Percentiles rank a stretch among this genome's conserved stretches.
Evolutionary conservation across 2,113 vertebrate genomes (phyloP).

Genomic region (Siniperca chuatsi): DNA sequence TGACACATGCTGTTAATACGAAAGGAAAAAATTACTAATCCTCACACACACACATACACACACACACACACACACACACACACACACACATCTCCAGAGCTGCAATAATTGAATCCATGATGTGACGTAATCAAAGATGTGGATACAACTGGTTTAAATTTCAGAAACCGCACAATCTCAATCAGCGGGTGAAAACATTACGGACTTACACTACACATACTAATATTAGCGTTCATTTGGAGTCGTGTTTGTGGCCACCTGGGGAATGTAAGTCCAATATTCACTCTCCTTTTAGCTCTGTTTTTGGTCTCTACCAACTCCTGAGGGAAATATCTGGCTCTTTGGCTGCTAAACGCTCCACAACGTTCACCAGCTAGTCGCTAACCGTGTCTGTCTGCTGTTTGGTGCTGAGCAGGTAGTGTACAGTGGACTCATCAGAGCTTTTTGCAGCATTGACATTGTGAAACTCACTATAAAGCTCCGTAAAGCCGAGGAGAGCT

Average conservation of each 20-base stretch:
- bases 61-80: conserved; percentile 4
- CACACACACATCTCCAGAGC: conserved; percentile 13
- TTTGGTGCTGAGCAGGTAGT: not conserved
- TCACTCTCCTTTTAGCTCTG: not conserved
- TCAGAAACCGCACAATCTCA: not conserved
- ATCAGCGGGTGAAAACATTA: not conserved
- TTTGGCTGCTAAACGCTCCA: not conserved
- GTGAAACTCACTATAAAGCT: not conserved
- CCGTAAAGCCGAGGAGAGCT: not conserved
- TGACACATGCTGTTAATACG: conserved; percentile 38
- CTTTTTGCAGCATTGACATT: not conserved
- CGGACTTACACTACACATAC: not conserved
- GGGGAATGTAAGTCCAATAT: not conserved
- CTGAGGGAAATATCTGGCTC: not conserved
- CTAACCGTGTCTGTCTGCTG: not conserved
- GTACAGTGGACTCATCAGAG: not conserved
- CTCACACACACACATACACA: conserved; percentile 16
- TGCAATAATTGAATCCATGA: not conserved
- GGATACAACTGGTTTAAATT: not conserved
- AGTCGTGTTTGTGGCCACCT: not conserved
- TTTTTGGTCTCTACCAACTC: not conserved
- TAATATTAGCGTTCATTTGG: not conserved
- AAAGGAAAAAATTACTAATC: conserved; percentile 13
- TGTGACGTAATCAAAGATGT: not conserved
- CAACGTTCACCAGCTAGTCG: too few species aligned